Evolutionary conservation across 1,140 invertebrate genomes (phyloP).

Genomic region (Ericerus pela): DNA sequence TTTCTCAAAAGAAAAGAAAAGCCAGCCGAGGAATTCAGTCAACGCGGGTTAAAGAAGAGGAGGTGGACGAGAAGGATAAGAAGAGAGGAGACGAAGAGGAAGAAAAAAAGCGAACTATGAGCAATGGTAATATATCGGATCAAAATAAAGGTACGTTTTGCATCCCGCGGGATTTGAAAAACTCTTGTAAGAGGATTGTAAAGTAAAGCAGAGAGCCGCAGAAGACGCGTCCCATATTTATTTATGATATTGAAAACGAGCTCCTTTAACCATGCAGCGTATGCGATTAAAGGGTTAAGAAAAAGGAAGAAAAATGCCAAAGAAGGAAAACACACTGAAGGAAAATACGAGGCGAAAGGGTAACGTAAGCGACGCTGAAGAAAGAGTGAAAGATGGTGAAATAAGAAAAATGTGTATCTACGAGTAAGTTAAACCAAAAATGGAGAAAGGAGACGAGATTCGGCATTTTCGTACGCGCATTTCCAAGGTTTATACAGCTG

Average conservation of each 20-base stretch:
- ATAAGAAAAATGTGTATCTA: no score
- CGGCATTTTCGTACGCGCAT: no score
- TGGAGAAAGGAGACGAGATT: no score
- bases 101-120: neutral
- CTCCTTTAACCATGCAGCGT: neutral
- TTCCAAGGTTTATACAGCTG: no score
- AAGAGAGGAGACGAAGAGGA: neutral
- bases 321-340: no score
- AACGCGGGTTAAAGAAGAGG: neutral
- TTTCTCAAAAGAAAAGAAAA: no score
- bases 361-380: no score
- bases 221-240: neutral
- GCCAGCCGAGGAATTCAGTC: neutral
- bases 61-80: neutral
- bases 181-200: constrained; percentile 8
- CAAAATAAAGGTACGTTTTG: constrained; percentile 8
- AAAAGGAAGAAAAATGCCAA: no score
- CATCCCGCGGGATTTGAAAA: constrained; percentile 1
- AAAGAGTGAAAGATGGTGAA: no score
- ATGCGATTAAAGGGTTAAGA: neutral
- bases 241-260: constrained; percentile 8
- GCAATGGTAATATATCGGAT: constrained; percentile 10
- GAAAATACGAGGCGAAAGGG: no score
- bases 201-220: neutral
- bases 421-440: no score